Conservation (phyloP, 2,888 invertebrate genomes). For the Apotomis turbidana region DNA sequence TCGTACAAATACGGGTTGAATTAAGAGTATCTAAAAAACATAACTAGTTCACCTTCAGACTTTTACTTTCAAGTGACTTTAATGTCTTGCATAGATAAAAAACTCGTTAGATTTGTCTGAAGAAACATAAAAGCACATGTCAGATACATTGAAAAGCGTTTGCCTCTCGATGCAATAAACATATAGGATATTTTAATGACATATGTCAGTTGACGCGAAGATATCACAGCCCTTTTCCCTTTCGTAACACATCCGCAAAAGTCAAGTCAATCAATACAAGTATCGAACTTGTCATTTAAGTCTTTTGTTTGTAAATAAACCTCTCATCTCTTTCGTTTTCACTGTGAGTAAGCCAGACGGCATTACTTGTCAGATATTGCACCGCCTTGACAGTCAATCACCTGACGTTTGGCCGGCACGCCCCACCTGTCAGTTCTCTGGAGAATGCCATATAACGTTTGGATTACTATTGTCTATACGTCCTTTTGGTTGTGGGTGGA, state of each 20-base stretch:
- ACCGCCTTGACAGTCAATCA: slow-evolving; percentile 42
- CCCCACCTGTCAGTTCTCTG: slow-evolving; percentile 34
- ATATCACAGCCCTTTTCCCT: slow-evolving; percentile 6
- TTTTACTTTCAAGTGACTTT: slow-evolving; percentile 17
- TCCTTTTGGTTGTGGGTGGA: background rate
- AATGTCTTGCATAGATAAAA: background rate
- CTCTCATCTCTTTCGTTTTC: slow-evolving; percentile 25
- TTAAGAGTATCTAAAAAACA: slow-evolving; percentile 6
- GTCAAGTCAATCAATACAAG: slow-evolving; percentile 26
- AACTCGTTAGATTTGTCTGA: too few species aligned
- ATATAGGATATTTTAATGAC: slow-evolving; percentile 13
- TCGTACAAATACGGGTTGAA: slow-evolving; percentile 2
- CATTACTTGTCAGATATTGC: slow-evolving; percentile 13
- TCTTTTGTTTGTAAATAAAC: slow-evolving; percentile 51
- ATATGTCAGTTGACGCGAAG: slow-evolving; percentile 11
- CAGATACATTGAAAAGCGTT: background rate
- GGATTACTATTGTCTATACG: background rate
- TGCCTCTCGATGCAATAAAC: background rate
- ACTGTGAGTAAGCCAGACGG: slow-evolving; percentile 5
- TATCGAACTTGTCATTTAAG: slow-evolving; percentile 36
- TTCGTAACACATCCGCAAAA: slow-evolving; percentile 26
- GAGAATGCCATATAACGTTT: slow-evolving; percentile 2
- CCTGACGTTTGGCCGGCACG: slow-evolving; percentile 49
- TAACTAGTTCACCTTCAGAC: slow-evolving; percentile 15
- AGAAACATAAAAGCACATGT: background rate